Evolutionary conservation across 2,888 invertebrate genomes (phyloP).

Genomic region (Eumacrocentrus americanus): DNA sequence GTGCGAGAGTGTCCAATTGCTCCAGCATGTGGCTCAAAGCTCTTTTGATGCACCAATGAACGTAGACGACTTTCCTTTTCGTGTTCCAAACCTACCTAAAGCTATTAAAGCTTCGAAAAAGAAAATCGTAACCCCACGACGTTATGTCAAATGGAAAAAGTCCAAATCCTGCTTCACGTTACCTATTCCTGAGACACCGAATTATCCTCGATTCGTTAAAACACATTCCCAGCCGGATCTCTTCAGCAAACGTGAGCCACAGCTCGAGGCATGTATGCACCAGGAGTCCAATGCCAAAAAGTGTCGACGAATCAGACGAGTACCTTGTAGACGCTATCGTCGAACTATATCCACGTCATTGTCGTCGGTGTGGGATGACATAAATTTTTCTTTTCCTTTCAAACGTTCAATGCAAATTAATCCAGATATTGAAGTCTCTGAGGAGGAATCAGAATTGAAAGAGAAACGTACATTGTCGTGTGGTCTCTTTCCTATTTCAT

Average conservation of each 20-base stretch:
- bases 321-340: constrained; percentile 20
- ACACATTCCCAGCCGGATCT: constrained; percentile 47
- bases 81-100: neutral
- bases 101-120: neutral
- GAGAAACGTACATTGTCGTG: constrained; percentile 47
- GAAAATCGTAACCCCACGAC: constrained; percentile 34
- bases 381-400: constrained; percentile 47
- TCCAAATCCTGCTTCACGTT: constrained; percentile 46
- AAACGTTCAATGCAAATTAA: constrained; percentile 45
- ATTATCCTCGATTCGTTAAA: constrained; percentile 40
- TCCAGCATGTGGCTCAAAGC: neutral
- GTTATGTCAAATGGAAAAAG: constrained; percentile 48
- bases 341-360: constrained; percentile 13
- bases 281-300: constrained; percentile 31
- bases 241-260: constrained; percentile 33
- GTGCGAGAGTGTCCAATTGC: neutral
- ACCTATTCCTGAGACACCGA: constrained; percentile 35
- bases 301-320: constrained; percentile 12
- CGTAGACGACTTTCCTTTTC: constrained; percentile 2
- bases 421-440: constrained; percentile 34
- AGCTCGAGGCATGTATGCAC: neutral
- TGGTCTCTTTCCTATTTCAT: constrained; percentile 39
- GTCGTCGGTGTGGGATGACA: constrained; percentile 47
- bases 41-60: constrained; percentile 8
- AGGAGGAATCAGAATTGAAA: too few relatives aligned